Percentiles rank a stretch among this genome's conserved stretches.
phyloP scores from a whole-genome alignment of 2,797 vertebrate species.

The Chloroceryle amazona region DNA sequence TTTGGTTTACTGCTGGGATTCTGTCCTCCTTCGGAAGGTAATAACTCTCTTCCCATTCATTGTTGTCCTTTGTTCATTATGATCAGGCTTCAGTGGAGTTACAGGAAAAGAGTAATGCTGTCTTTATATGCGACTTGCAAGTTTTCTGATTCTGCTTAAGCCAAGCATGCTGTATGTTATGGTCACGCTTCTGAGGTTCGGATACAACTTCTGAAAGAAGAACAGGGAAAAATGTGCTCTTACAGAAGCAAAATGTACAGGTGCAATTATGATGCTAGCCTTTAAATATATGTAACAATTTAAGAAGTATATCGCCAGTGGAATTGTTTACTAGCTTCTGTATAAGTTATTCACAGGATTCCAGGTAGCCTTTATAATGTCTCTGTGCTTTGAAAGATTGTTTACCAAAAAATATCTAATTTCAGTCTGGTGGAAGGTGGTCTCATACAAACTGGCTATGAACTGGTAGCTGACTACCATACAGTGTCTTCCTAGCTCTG shows the following conservation, averaged over 20 bases:
- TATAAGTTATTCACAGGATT: neutral
- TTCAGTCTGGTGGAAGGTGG: neutral
- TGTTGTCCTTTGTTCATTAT: neutral
- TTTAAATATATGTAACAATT: neutral
- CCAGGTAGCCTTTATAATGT: neutral
- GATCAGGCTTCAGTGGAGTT: neutral
- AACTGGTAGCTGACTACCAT: neutral
- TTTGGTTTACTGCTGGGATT: neutral
- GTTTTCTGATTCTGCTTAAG: neutral
- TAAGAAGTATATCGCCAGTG: neutral
- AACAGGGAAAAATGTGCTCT: neutral
- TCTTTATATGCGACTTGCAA: neutral
- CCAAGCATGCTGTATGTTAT: neutral
- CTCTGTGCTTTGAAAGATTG: neutral
- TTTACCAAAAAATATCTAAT: neutral
- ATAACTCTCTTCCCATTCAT: neutral
- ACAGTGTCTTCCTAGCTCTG: neutral
- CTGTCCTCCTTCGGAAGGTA: neutral
- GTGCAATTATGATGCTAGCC: neutral
- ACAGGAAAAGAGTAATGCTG: neutral
- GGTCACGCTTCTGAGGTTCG: neutral
- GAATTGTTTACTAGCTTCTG: neutral
- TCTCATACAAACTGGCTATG: neutral
- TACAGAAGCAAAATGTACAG: neutral
- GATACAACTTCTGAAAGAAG: neutral